These are phyloP conservation scores for Cheumatopsyche charites DNA, from an alignment of 1,140 invertebrate genomes.

Conservation along the genomic window DNA sequence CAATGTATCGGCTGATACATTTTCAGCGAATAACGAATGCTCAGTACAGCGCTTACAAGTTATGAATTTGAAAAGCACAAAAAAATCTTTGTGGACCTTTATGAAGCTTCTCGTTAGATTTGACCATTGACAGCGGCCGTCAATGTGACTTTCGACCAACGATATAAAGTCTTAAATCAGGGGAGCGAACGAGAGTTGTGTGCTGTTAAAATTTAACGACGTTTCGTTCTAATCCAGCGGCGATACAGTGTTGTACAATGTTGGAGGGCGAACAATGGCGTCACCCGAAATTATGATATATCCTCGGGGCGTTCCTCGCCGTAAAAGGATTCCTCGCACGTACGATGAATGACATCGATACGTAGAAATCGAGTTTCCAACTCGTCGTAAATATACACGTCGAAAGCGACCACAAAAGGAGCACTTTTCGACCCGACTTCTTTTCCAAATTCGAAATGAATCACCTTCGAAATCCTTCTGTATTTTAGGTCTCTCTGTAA, in stretches of 20 bases:
- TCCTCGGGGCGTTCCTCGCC: constrained; percentile 5
- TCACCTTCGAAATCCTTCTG: too few species aligned
- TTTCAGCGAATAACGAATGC: too few species aligned
- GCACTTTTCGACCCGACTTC: too few species aligned
- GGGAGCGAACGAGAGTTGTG: background rate
- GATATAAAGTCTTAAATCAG: constrained; percentile 8
- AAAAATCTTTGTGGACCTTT: too few species aligned
- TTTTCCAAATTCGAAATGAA: too few species aligned
- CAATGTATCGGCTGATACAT: too few species aligned
- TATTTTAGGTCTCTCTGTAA: too few species aligned
- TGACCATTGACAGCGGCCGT: too few species aligned
- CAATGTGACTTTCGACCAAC: background rate
- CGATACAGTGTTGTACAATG: background rate
- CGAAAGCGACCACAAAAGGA: too few species aligned
- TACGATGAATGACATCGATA: constrained; percentile 21
- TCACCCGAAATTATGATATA: constrained; percentile 15
- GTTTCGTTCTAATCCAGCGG: background rate
- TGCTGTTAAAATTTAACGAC: constrained; percentile 16
- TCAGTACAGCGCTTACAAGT: too few species aligned
- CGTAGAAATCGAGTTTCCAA: constrained; percentile 2
- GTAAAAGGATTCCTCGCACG: constrained; percentile 20
- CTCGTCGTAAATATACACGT: constrained; percentile 15
- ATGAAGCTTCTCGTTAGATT: too few species aligned
- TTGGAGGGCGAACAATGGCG: constrained; percentile 14
- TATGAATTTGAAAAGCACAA: too few species aligned